Evolutionary conservation across 92 coral and sea anemone species (phyloP).

Genomic region (Plumapathes pennacea): DNA sequence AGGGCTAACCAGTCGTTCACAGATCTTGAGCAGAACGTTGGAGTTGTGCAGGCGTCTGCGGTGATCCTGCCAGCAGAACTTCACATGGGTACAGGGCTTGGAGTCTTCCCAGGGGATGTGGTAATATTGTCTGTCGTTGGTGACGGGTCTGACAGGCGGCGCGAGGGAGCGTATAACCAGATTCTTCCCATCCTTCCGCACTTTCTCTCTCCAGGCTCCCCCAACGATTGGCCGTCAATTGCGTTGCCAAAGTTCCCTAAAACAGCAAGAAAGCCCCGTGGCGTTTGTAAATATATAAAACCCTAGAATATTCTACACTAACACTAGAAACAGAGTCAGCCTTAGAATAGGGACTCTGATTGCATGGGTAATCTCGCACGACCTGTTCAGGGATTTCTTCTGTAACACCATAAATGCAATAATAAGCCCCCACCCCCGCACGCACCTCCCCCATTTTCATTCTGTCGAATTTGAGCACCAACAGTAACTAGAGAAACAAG

Average conservation of each 20-base stretch:
- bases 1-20: conserved; percentile 88
- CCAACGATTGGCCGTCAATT: conserved; percentile 76
- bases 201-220: conserved; percentile 60
- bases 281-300: too few relatives aligned
- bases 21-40: conserved; percentile 89
- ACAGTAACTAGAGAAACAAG: too few relatives aligned
- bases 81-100: conserved; percentile 96
- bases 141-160: conserved; percentile 92
- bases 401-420: too few relatives aligned
- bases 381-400: too few relatives aligned
- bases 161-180: conserved; percentile 85
- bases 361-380: too few relatives aligned
- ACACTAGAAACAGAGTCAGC: too few relatives aligned
- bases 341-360: too few relatives aligned
- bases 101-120: conserved; percentile 99
- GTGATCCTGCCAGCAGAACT: conserved; percentile 97
- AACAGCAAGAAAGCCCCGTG: too few relatives aligned
- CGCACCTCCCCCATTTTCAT: too few relatives aligned
- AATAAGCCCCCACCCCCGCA: too few relatives aligned
- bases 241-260: conserved; percentile 93
- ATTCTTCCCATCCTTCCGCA: conserved; percentile 73
- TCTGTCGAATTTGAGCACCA: too few relatives aligned
- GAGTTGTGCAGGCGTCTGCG: conserved; percentile 93
- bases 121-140: conserved; percentile 91
- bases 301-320: too few relatives aligned